Conservation (phyloP, 2,797 vertebrate genomes). For the Nyctibius grandis region DNA sequence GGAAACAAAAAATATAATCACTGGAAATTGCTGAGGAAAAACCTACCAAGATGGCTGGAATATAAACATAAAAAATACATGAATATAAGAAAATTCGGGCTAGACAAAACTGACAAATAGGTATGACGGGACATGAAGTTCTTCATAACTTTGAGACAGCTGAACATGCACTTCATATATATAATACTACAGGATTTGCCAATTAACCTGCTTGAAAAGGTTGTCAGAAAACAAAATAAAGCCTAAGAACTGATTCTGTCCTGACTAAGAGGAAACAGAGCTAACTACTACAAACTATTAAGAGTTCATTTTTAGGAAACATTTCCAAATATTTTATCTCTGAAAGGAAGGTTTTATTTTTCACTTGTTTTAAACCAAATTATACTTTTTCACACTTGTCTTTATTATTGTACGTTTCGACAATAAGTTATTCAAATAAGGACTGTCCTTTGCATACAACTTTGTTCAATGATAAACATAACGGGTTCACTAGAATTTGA, state of each 20-base stretch:
- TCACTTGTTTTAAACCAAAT: background rate
- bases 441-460: background rate
- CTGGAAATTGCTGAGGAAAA: background rate
- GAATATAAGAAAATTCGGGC: background rate
- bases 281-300: background rate
- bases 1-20: background rate
- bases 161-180: background rate
- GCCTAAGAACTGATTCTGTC: background rate
- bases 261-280: background rate
- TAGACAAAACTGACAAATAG: background rate
- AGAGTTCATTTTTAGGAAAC: background rate
- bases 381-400: background rate
- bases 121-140: background rate
- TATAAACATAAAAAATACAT: background rate
- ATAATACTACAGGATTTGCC: background rate
- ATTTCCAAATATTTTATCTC: background rate
- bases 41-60: background rate
- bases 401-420: background rate
- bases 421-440: background rate
- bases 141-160: background rate
- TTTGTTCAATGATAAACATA: background rate
- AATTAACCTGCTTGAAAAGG: background rate
- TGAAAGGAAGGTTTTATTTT: background rate
- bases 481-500: background rate
- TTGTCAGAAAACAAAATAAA: background rate